A percentile compares a stretch with the other conserved stretches of the same genome.
Evolutionary conservation across 2,888 invertebrate genomes (phyloP).

Genomic region (Temnothorax unifasciatus): DNA sequence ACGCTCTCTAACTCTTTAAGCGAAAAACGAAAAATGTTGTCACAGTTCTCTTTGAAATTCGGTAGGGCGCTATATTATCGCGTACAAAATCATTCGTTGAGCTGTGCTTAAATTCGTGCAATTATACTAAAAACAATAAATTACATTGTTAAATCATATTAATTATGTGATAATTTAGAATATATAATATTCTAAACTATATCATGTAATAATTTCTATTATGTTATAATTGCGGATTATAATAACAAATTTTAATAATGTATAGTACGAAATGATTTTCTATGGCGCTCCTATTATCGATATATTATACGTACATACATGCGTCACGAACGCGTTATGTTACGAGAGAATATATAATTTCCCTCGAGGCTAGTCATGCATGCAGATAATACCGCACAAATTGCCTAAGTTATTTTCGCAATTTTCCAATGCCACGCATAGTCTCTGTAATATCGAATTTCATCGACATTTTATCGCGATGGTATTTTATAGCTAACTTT

Average conservation of each 20-base stretch:
- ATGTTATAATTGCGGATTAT: constrained; percentile 1
- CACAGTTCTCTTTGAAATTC: neutral
- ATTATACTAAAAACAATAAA: neutral
- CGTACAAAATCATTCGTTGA: neutral
- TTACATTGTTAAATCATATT: neutral
- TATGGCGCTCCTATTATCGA: constrained; percentile 30
- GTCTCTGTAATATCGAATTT: constrained; percentile 28
- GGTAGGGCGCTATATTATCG: neutral
- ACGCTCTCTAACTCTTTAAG: neutral
- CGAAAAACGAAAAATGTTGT: constrained; percentile 17
- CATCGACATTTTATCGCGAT: constrained; percentile 21
- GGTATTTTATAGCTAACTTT: too few species aligned
- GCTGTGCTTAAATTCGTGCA: neutral
- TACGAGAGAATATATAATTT: constrained; percentile 46
- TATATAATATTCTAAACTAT: constrained; percentile 5
- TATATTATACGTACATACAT: constrained; percentile 22
- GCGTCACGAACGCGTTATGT: constrained; percentile 17
- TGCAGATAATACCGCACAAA: constrained; percentile 47
- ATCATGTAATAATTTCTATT: constrained; percentile 10
- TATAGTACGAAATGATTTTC: constrained; percentile 28
- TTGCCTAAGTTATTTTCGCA: constrained; percentile 50
- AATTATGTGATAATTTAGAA: neutral
- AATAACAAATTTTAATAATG: constrained; percentile 38
- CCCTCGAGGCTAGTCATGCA: constrained; percentile 44
- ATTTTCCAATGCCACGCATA: constrained; percentile 39